phyloP scores from a whole-genome alignment of 2,888 invertebrate genomes.

The Apodemia hepburni region DNA sequence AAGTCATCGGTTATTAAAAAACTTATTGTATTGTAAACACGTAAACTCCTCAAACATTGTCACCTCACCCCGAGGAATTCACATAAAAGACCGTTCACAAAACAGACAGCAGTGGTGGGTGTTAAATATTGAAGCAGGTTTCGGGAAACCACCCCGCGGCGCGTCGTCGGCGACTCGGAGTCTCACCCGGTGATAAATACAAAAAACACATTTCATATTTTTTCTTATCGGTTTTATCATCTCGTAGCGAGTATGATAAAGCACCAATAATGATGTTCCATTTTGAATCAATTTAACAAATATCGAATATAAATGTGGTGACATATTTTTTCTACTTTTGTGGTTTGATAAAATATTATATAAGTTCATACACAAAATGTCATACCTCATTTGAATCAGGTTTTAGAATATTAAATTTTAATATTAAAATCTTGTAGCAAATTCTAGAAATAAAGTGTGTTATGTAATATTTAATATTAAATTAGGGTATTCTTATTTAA shows the following conservation, averaged over 20 bases:
- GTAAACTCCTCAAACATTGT: constrained; percentile 75
- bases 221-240: constrained; percentile 63
- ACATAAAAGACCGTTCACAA: constrained; percentile 66
- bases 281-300: constrained; percentile 66
- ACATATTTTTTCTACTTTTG: constrained; percentile 46
- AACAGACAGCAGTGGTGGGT: constrained; percentile 52
- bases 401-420: too few species aligned
- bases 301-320: constrained; percentile 53
- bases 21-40: constrained; percentile 65
- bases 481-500: too few species aligned
- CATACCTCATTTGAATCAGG: too few species aligned
- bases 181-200: constrained; percentile 66
- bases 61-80: constrained; percentile 67
- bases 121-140: constrained; percentile 73
- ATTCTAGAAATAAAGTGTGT: too few species aligned
- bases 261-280: constrained; percentile 79
- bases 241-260: constrained; percentile 62
- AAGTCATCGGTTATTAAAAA: constrained; percentile 77
- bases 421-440: too few species aligned
- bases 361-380: constrained; percentile 13
- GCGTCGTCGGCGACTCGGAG: constrained; percentile 66
- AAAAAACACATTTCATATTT: constrained; percentile 64
- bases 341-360: not conserved
- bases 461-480: too few species aligned
- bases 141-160: constrained; percentile 74